Percentiles rank a stretch among this genome's conserved stretches.
These are phyloP conservation scores for Meriones unguiculatus DNA, from an alignment of 2,113 vertebrate genomes.

Conservation along the genomic window DNA sequence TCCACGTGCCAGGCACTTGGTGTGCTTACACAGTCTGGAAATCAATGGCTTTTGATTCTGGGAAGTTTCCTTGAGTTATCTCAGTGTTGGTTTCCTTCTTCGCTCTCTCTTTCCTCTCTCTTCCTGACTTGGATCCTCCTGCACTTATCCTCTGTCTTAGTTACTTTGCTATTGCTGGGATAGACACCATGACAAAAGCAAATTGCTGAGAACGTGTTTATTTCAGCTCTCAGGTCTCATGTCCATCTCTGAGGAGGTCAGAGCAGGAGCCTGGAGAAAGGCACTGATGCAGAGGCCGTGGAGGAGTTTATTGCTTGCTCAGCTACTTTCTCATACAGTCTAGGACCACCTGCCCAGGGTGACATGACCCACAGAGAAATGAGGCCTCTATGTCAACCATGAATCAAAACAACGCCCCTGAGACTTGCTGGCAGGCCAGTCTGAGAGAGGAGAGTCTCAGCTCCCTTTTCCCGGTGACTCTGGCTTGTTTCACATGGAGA, in stretches of 20 bases:
- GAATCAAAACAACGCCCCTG: neutral
- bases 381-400: too few relatives aligned
- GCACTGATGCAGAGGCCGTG: neutral
- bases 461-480: neutral
- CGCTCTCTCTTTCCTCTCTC: neutral
- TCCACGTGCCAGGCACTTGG: too few relatives aligned
- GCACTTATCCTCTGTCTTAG: neutral
- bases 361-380: neutral
- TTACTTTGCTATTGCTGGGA: neutral
- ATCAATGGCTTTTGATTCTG: neutral
- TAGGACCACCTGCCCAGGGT: neutral
- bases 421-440: neutral
- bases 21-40: neutral
- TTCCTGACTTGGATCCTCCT: neutral
- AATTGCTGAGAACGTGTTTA: neutral
- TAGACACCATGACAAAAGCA: neutral
- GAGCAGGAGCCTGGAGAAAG: neutral
- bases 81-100: neutral
- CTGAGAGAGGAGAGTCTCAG: neutral
- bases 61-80: neutral
- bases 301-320: neutral
- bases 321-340: neutral
- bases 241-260: neutral
- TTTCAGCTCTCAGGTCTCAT: neutral
- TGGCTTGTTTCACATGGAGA: neutral